Base-by-base conservation (phyloP, 2,797 vertebrate genomes). In the Coluber constrictor region DNA sequence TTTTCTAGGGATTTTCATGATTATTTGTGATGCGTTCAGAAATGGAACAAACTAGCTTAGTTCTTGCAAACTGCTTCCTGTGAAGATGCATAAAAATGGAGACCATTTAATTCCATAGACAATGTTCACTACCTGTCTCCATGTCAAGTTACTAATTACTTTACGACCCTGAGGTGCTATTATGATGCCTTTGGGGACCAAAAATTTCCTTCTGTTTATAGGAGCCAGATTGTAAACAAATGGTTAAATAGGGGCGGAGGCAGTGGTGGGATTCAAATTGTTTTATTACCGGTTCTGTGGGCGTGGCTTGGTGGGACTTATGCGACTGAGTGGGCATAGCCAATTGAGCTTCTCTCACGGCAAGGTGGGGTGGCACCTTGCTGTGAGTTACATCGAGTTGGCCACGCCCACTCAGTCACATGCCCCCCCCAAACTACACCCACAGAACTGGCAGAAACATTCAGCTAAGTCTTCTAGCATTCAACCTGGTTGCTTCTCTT, bases 51-150 rank as follows among this genome's bases (percentile, higher is more conserved):
- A 86, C 57, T 23, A 11, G 12, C 54, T 47, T 57, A 57, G 23
- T 74, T 16, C 37, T 59, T 13, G 32, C 23, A 74, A 61, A 12
- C 10, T 25, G 63, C 0, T 79, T 93, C 91, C 87, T 90, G 61
- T 92, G 74, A 86, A 86, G 94, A 93, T 92, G 10, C 20, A 88
- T 57, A 88, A 88, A 57, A 60, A 88, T 32, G 32, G 32, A 32
- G 23, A 25, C 1, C 6, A 83, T 15, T 51, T 87, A 16, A 51
- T 91, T 29, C 37, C 29, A 32, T 18, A 87, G 51, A 87, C 7
- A 57, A 12, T n/a, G 86, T 29, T 47, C 27, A 88, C 37, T 51
- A 54, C 16, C 25, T 37, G 6, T 37, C 11, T 56, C 87, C 55
- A 23, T 47, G 18, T 88, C n/a, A 59, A 88, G 4, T 32, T 88